Evolutionary conservation across 2,113 vertebrate species (phyloP).

Genomic region (Baryphthengus martii): DNA sequence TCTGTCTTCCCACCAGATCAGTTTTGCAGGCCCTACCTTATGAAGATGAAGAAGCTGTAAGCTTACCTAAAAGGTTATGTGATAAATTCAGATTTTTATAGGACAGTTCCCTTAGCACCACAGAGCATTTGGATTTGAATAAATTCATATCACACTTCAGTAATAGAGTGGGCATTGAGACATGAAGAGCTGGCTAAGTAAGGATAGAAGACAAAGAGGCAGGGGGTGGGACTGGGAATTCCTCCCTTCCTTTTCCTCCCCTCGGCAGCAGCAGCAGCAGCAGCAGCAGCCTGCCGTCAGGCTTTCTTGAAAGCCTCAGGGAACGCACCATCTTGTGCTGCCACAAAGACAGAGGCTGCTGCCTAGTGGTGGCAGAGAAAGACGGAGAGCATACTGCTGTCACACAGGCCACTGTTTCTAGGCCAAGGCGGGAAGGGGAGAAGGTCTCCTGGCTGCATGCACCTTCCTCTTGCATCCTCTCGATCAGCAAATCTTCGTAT

Average conservation of each 20-base stretch:
- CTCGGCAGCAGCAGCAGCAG: background rate
- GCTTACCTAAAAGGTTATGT: background rate
- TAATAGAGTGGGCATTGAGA: background rate
- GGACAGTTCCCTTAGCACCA: background rate
- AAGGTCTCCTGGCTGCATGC: background rate
- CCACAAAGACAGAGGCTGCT: slow-evolving; percentile 33
- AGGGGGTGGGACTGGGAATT: background rate
- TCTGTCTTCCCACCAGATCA: background rate
- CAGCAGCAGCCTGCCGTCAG: background rate
- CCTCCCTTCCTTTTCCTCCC: background rate
- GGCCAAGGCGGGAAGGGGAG: background rate
- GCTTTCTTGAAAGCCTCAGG: background rate
- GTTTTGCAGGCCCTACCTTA: background rate
- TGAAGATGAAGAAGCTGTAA: background rate
- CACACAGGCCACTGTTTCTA: background rate
- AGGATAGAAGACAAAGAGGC: background rate
- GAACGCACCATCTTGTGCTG: background rate
- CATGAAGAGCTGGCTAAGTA: background rate
- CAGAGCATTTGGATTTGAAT: background rate
- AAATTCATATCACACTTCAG: background rate
- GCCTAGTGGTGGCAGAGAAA: slow-evolving; percentile 12
- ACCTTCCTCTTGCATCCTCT: background rate
- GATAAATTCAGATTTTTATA: background rate
- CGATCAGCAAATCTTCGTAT: background rate
- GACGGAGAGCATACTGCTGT: accelerated